Percentiles rank a stretch among this genome's conserved stretches.
These are phyloP conservation scores for Euglossa dilemma DNA, from an alignment of 1,140 invertebrate genomes.

Conservation along the genomic window DNA sequence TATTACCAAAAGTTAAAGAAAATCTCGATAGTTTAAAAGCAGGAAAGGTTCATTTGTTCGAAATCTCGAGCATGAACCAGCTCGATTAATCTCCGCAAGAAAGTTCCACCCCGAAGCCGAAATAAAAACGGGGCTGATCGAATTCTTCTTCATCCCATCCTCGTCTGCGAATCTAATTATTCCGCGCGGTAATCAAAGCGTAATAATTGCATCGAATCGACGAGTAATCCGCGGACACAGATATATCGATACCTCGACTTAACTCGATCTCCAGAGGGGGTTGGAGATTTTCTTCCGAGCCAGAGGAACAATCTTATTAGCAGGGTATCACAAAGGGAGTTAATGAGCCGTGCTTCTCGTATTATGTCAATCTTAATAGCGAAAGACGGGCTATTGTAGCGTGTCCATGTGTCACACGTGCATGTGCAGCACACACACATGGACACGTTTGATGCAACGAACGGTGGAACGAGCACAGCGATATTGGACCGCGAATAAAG, in stretches of 20 bases:
- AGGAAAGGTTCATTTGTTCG: no score
- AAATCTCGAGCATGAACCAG: no score
- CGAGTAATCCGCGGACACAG: neutral
- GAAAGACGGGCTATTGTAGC: constrained; percentile 13
- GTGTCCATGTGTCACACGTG: neutral
- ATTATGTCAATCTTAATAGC: constrained; percentile 32
- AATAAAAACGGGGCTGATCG: no score
- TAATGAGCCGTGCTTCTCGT: neutral
- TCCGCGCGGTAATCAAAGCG: neutral
- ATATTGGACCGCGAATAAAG: constrained; percentile 12
- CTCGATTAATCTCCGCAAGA: no score
- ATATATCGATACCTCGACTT: neutral
- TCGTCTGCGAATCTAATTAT: neutral
- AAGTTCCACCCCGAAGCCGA: no score
- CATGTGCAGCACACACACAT: neutral
- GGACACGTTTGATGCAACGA: neutral
- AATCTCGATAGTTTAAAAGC: no score
- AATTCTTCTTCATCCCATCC: neutral
- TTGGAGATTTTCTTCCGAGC: neutral
- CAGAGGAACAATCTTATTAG: constrained; percentile 3
- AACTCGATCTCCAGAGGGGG: neutral
- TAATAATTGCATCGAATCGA: neutral
- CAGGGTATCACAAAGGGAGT: neutral
- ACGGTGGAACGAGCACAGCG: constrained; percentile 3
- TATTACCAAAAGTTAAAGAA: no score